A percentile compares a stretch with the other conserved stretches of the same genome.
Conservation (phyloP, 2,888 invertebrate genomes). For the Amiota mariae region DNA sequence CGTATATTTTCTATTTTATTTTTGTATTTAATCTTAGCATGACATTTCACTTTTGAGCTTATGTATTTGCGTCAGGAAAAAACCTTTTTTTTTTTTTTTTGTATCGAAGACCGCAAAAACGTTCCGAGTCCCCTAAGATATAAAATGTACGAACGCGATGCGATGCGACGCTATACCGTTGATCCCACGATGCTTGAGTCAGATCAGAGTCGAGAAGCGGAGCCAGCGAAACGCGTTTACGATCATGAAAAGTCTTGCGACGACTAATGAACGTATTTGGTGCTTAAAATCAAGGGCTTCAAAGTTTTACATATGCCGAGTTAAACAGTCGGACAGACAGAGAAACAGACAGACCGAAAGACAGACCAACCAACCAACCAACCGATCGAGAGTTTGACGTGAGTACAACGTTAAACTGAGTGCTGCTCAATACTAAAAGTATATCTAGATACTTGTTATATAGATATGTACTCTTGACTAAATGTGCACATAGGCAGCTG, state of each 20-base stretch:
- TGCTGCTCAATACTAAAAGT: no score
- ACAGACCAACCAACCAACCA: background rate
- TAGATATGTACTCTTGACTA: conserved; percentile 32
- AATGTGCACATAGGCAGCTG: background rate
- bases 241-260: conserved; percentile 67
- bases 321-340: background rate
- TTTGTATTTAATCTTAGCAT: background rate
- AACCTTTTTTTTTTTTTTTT: conserved; percentile 1
- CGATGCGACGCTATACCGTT: conserved; percentile 24
- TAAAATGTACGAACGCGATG: conserved; percentile 4
- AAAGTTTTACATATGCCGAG: conserved; percentile 65
- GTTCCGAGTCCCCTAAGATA: conserved; percentile 1
- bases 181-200: conserved; percentile 32
- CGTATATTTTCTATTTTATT: background rate
- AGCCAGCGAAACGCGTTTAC: conserved; percentile 61
- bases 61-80: background rate
- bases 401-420: no score
- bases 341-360: background rate
- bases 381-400: background rate
- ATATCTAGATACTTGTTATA: background rate
- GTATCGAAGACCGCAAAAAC: conserved; percentile 14
- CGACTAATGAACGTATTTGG: conserved; percentile 68
- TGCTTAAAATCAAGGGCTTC: conserved; percentile 71
- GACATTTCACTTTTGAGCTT: conserved; percentile 22
- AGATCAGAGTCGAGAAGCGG: conserved; percentile 35